Percentiles rank a stretch among this genome's conserved stretches.
phyloP scores from a whole-genome alignment of 2,113 vertebrate species.

The Oncorhynchus nerka region DNA sequence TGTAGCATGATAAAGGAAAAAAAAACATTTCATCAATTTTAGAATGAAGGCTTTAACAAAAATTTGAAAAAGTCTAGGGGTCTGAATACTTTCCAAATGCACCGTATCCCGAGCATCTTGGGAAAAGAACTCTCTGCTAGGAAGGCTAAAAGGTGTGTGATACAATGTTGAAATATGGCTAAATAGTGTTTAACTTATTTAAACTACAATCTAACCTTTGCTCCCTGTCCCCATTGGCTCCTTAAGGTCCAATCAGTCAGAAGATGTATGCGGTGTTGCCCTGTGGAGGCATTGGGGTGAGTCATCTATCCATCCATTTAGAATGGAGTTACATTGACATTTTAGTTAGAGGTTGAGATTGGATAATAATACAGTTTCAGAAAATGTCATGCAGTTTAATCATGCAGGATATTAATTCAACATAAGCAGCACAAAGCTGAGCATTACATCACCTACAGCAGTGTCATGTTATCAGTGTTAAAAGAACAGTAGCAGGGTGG shows the following conservation, averaged over 20 bases:
- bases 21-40: no score
- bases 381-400: background rate
- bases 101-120: no score
- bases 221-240: conserved; percentile 10
- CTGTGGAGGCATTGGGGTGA: conserved; percentile 83
- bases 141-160: background rate
- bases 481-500: background rate
- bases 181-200: background rate
- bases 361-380: no score
- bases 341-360: no score
- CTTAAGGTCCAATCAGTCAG: conserved; percentile 82
- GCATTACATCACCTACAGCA: background rate
- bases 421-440: no score
- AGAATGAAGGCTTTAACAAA: no score
- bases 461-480: background rate
- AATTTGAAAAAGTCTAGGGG: no score
- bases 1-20: no score
- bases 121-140: no score
- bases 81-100: no score
- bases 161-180: background rate
- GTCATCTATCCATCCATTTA: conserved; percentile 3
- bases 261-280: conserved; percentile 85
- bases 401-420: background rate
- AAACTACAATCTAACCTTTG: conserved; percentile 11
- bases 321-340: no score